Evolutionary conservation across 2,797 vertebrate species (phyloP).

Genomic region (Periparus ater): DNA sequence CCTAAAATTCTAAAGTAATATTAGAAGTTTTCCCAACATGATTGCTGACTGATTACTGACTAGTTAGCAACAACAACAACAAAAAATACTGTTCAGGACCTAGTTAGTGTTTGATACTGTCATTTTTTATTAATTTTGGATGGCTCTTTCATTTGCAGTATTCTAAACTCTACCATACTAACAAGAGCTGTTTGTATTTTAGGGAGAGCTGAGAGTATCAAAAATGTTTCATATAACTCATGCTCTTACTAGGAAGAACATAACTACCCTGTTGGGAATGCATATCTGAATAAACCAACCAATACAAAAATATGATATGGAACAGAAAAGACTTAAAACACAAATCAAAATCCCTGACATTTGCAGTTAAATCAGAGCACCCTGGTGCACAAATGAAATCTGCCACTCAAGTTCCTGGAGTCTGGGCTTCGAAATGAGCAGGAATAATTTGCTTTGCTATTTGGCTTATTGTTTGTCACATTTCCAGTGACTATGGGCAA

Average conservation of each 20-base stretch:
- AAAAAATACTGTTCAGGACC: background rate
- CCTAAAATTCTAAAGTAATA: background rate
- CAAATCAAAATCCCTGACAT: background rate
- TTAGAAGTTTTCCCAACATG: background rate
- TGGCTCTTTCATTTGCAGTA: background rate
- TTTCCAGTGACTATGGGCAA: background rate
- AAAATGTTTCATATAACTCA: background rate
- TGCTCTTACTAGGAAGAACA: background rate
- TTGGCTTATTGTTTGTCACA: background rate
- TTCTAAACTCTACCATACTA: background rate
- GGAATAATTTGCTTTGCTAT: background rate
- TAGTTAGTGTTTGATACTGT: background rate
- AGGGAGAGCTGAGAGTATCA: background rate
- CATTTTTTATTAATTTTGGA: background rate
- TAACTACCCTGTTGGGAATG: background rate
- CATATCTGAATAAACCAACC: background rate
- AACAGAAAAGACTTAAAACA: background rate
- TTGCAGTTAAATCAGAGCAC: background rate
- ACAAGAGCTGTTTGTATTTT: background rate
- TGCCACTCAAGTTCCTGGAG: background rate
- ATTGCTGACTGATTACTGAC: background rate
- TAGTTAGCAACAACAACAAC: background rate
- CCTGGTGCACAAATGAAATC: background rate
- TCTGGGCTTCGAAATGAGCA: rapidly evolving
- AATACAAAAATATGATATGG: too few relatives aligned